These are phyloP conservation scores for Parazoanthus darwini DNA, from an alignment of 92 coral and sea anemone species.

Conservation along the genomic window DNA sequence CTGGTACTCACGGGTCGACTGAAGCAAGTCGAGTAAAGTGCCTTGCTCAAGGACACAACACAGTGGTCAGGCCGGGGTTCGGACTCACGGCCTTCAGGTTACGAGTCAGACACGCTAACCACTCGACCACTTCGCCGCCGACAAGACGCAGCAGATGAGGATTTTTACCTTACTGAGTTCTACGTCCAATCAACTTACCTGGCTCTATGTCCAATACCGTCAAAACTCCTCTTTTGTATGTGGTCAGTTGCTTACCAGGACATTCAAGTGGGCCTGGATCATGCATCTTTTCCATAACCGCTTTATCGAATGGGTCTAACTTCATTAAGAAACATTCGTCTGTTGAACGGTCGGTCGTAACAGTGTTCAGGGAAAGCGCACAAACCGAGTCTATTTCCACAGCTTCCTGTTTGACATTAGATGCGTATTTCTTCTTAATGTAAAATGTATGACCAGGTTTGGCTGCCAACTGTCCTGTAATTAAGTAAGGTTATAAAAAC, in stretches of 20 bases:
- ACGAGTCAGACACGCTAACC: too few relatives aligned
- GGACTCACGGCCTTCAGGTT: too few relatives aligned
- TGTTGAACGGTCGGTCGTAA: neutral
- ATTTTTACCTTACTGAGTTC: too few relatives aligned
- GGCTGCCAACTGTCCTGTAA: constrained; percentile 38
- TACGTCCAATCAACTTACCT: neutral
- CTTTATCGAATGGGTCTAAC: constrained; percentile 74
- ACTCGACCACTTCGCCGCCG: too few relatives aligned
- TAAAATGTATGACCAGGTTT: constrained; percentile 44
- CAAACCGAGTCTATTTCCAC: constrained; percentile 56
- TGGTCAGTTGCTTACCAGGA: constrained; percentile 65
- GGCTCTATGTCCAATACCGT: neutral
- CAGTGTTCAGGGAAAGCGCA: constrained; percentile 52
- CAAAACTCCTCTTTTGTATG: constrained; percentile 65
- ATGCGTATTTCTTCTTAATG: constrained; percentile 59
- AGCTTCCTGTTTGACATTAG: neutral
- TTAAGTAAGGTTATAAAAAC: neutral
- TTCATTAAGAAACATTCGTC: constrained; percentile 70
- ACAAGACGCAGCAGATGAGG: too few relatives aligned
- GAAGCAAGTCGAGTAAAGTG: too few relatives aligned
- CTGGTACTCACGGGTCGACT: too few relatives aligned
- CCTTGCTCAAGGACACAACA: too few relatives aligned
- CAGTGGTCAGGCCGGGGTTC: too few relatives aligned
- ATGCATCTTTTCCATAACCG: constrained; percentile 52
- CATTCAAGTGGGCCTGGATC: constrained; percentile 59